These are phyloP conservation scores for Panthera tigris DNA, from an alignment of 2,113 vertebrate species.

Conservation along the genomic window DNA sequence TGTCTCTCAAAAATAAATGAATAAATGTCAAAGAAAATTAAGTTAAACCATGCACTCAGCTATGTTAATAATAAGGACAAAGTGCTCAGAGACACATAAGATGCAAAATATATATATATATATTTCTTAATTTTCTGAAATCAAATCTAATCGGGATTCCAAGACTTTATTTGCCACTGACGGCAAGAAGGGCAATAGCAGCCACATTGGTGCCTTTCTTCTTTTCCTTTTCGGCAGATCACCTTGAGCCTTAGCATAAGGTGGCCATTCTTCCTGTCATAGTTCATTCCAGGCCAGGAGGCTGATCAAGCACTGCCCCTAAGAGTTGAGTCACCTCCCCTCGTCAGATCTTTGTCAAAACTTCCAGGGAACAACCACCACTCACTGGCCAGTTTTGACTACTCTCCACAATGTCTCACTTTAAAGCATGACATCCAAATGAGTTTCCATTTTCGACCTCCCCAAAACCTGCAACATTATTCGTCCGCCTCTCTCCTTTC, in stretches of 20 bases:
- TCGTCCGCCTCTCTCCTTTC: not conserved
- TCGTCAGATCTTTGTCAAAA: not conserved
- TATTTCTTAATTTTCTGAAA: constrained; percentile 33
- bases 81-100: not conserved
- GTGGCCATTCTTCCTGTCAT: not conserved
- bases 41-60: not conserved
- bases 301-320: not conserved
- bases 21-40: no score
- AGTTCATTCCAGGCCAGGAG: not conserved
- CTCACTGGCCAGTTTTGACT: not conserved
- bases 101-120: not conserved
- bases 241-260: not conserved
- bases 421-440: not conserved
- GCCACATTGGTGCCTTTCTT: not conserved
- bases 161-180: not conserved
- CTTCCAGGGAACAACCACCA: not conserved
- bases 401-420: not conserved
- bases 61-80: not conserved
- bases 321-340: not conserved
- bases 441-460: not conserved
- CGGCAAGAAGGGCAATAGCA: not conserved
- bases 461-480: not conserved
- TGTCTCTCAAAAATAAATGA: no score
- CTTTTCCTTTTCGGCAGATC: not conserved
- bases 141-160: not conserved